Base-by-base conservation (phyloP, 2,797 vertebrate genomes). In the Peromyscus melanophrys region DNA sequence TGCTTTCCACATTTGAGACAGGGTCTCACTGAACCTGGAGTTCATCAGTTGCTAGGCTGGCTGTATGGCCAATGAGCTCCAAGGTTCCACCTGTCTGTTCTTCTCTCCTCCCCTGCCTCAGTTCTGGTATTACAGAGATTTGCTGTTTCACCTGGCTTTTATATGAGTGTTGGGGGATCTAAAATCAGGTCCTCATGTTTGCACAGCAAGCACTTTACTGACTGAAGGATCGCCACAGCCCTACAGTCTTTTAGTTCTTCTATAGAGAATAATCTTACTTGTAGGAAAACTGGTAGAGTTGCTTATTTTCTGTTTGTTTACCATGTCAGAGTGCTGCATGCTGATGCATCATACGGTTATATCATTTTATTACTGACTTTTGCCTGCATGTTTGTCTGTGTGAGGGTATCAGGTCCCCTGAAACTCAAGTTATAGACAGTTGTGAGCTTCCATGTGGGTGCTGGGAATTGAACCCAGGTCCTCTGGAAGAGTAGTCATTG, bases 241-340 rank as follows among this genome's bases (percentile, higher is more conserved):
- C 34, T 3, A 25, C 4, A 40, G 12, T 75, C 4, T 73, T 69
- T 82, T 52, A 73, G 63, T 92, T 96, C 43, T 90, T 71, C 69
- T 61, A 55, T 85, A 52, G 55, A 78, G 25, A 80, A 63, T 8
- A 65, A 19, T 55, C 10, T 55, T 57, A 40, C 16, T 88, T 71
- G n/a, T 77, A 52, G 43, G 27, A 57, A 65, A 87, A 82, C 49
- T 69, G 37, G 6, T 92, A 86, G 55, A 40, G 4, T 82, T 82
- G 19, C 40, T 91, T 78, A 55, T 23, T 69, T 77, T 84, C 94
- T 67, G 76, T 59, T 73, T 92, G 29, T 59, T 52, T 91, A 34
- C 59, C 17, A 78, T 4, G 67, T 2, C 49, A 84, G 2, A 61
- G 27, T 21, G 29, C 40, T 55, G 34, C 40, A 61, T 87, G n/a